Evolutionary conservation across 2,888 invertebrate species (phyloP), one percentile per base, ranked within the genome.

Genomic region (Coremacera marginata): DNA sequence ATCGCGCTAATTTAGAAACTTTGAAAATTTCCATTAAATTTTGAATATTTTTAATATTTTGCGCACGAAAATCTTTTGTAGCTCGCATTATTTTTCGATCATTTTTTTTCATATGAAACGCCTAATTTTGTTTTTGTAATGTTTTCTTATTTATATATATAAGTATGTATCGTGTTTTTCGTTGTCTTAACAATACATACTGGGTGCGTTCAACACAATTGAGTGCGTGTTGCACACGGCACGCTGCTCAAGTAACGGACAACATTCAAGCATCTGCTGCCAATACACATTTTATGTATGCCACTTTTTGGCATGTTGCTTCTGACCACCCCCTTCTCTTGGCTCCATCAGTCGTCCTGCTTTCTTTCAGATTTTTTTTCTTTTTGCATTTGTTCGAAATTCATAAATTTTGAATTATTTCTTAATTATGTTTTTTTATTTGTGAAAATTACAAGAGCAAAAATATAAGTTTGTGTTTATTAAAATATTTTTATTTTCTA

Each of bases 121-220:
- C 7, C 16, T 55, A 22, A 7, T 55, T 55, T 55, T 55, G 22
- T 55, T 55, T 19, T 55, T 19, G 55, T 55, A 19, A n/a, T 55
- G 19, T 19, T 55, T 55, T 1, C n/a, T 55, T 55, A 19, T 22
- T 8, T 55, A 55, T 55, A 16, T 22, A 55, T 22, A 55, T 22
- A 55, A 19, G 5, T 31, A 31, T 31, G 5, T 31, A 3, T n/a
- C n/a, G 3, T n/a, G 55, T 19, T 22, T n/a, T n/a, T 19, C 55
- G 44, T 51, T 57, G 25, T n/a, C 37, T 72, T 25, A 62, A 44
- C 16, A 49, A 55, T 44, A 72, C 44, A 55, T 44, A 72, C 44
- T 31, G 25, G 37, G 68, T 81, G 83, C 80, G 84, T 85, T 84
- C 85, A 84, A 83, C 83, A 85, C 84, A 84, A 85, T 84, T 84